Percentiles rank a stretch among this genome's conserved stretches.
phyloP scores from a whole-genome alignment of 2,888 invertebrate genomes.

The Magallana nippona region DNA sequence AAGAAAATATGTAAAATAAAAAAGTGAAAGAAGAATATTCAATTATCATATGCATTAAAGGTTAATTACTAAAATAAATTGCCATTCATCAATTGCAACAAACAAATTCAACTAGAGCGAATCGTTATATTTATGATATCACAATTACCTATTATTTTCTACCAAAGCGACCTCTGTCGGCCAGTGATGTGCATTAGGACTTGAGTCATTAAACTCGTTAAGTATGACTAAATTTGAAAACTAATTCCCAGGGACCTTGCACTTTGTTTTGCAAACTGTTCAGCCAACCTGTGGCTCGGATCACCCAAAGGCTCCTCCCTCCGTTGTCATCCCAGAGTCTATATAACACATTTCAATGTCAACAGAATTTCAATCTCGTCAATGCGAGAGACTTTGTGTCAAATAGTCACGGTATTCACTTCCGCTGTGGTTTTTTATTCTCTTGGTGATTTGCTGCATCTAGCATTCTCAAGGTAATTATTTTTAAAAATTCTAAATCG shows the following conservation, averaged over 20 bases:
- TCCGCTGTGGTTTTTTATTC: background rate
- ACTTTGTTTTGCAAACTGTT: constrained; percentile 9
- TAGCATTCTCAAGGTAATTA: constrained; percentile 32
- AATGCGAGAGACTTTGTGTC: background rate
- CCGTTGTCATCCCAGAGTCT: background rate
- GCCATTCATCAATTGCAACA: too few species aligned
- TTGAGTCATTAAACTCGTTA: background rate
- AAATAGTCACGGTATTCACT: background rate
- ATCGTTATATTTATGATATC: too few species aligned
- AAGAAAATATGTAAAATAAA: too few species aligned
- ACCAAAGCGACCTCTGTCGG: background rate
- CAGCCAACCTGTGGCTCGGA: constrained; percentile 16
- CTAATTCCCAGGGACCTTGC: constrained; percentile 18
- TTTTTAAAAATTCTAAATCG: background rate
- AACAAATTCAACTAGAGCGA: too few species aligned
- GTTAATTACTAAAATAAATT: too few species aligned
- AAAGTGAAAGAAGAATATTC: too few species aligned
- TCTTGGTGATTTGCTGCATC: constrained; percentile 8
- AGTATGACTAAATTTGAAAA: background rate
- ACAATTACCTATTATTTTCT: background rate
- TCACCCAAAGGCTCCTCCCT: constrained; percentile 7
- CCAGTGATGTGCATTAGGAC: background rate
- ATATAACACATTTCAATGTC: background rate
- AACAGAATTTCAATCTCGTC: background rate
- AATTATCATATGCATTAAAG: too few species aligned